Evolutionary conservation across 2,797 vertebrate genomes (phyloP), one percentile per base, ranked within the genome.

Genomic region (Ctenopoma kingsleyae): DNA sequence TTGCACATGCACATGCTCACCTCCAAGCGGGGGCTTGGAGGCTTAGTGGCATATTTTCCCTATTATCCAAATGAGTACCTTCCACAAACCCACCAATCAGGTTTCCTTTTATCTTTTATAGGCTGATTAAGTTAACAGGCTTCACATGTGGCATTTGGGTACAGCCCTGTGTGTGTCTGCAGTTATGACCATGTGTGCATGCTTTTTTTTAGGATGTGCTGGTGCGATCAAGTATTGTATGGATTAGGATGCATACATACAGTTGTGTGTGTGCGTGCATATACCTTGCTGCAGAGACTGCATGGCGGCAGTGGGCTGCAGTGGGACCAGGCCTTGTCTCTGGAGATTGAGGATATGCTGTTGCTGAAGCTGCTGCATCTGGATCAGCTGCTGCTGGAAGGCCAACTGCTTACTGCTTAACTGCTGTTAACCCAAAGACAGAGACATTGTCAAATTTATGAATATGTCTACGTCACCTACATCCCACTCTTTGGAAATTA

Each of bases 361-460:
- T 93, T 99, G 98, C 91, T 99, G 98, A 73, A 99, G 93, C 93
- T 99, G 98, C 94, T 99, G 98, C 97, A 99, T 99, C 93, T 99
- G 98, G 87, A 99, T 95, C 88, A 99, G 94, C 96, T 99, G 98
- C 93, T 99, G 98, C 94, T 99, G 98, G 93, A 99, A 99, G 82
- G 97, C 97, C 93, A 99, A 94, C 96, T 99, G 98, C 92, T 99
- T 99, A 89, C 92, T 99, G 90, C 98, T 96, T 91, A 99, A 91
- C 78, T 96, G 95, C 84, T 91, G 61, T 5, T 3, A 6, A 50
- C 6, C 20, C 74, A 12, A 35, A 20, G 22, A 80, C 23, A 56
- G 19, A 48, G 23, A 59, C 0, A 0, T 19, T 30, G 25, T 27
- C 25, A 6, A 27, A 6, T 27, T 27, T 27, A 27, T 27, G 6